phyloP scores from a whole-genome alignment of 2,797 vertebrate genomes.

The Apodemus agrarius region DNA sequence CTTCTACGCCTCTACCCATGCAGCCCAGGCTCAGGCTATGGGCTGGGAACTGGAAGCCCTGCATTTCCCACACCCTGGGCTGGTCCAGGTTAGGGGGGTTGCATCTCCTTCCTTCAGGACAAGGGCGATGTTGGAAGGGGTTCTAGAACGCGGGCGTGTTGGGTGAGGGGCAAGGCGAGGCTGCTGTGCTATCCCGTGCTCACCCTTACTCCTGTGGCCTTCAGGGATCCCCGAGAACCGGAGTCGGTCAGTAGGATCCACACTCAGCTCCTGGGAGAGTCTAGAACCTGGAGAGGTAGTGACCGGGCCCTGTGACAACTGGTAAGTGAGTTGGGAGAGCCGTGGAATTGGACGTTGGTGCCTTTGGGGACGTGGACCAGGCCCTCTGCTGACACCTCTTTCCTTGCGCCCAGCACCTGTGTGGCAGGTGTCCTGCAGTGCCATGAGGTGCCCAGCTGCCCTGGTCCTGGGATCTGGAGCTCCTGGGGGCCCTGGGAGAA shows the following conservation, averaged over 20 bases:
- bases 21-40: background rate
- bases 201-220: background rate
- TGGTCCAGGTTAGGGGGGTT: background rate
- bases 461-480: conserved; percentile 79
- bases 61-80: accelerated
- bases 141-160: too few species aligned
- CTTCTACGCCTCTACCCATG: accelerated
- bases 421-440: conserved; percentile 89
- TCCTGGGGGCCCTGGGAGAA: conserved; percentile 90
- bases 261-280: conserved; percentile 87
- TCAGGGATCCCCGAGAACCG: conserved; percentile 82
- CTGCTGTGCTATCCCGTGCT: accelerated
- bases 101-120: background rate
- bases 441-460: conserved; percentile 84
- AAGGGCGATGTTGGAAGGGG: background rate
- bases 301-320: conserved; percentile 90
- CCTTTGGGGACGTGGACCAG: accelerated
- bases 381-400: background rate
- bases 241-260: conserved; percentile 86
- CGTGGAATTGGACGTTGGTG: accelerated
- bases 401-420: conserved; percentile 88
- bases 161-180: background rate
- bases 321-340: conserved; percentile 83
- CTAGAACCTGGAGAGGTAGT: conserved; percentile 90
- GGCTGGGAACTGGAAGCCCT: background rate